Evolutionary conservation across 2,113 vertebrate species (phyloP).

Genomic region (Chaenogobius annularis): DNA sequence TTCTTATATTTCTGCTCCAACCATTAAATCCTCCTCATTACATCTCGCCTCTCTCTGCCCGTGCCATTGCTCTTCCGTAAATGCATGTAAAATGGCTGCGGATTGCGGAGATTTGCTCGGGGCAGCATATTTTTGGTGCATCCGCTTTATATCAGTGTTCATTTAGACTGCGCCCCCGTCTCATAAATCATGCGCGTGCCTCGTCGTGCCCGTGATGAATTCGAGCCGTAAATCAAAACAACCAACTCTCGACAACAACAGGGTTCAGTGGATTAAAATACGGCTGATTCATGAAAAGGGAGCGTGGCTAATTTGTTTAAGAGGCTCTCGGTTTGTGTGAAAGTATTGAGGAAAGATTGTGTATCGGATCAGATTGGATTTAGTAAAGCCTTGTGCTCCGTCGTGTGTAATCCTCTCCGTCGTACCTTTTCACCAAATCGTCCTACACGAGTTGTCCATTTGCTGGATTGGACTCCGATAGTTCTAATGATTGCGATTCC

Average conservation of each 20-base stretch:
- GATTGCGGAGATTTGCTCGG: slow-evolving; percentile 3
- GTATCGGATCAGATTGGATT: neutral
- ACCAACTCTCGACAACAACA: neutral
- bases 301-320: neutral
- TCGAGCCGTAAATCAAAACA: slow-evolving; percentile 8
- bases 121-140: neutral
- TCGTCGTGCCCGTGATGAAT: slow-evolving; percentile 4
- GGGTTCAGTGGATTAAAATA: slow-evolving; percentile 12
- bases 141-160: slow-evolving; percentile 11
- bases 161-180: neutral
- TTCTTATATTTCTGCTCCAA: neutral
- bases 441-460: no score
- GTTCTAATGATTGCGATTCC: neutral
- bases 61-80: neutral
- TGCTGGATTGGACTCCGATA: neutral
- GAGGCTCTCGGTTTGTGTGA: neutral
- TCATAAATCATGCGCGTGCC: slow-evolving; percentile 12
- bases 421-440: neutral
- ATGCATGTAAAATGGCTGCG: neutral
- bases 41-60: no score
- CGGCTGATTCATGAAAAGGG: slow-evolving; percentile 9
- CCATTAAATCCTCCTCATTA: neutral
- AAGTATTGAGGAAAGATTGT: slow-evolving; percentile 1
- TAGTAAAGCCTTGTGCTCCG: neutral
- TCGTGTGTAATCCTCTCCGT: neutral